These are phyloP conservation scores for Callinectes sapidus DNA, from an alignment of 2,888 invertebrate species.

Conservation along the genomic window DNA sequence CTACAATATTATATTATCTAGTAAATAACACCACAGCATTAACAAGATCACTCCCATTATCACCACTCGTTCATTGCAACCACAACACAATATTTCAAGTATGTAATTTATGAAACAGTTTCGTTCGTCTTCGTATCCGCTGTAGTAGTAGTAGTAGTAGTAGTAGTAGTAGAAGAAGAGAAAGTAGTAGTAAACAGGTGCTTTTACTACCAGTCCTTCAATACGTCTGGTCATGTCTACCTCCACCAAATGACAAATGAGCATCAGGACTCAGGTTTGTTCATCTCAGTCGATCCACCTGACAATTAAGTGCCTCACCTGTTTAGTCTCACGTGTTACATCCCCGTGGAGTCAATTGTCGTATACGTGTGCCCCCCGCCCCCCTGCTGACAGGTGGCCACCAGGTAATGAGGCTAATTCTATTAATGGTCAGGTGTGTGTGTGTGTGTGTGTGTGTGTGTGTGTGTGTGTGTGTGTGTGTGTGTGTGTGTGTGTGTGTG, in stretches of 20 bases:
- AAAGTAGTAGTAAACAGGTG: not conserved
- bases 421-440: not conserved
- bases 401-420: not conserved
- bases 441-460: constrained; percentile 16
- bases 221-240: not conserved
- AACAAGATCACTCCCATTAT: not conserved
- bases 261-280: not conserved
- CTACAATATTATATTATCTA: not conserved
- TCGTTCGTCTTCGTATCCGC: not conserved
- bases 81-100: not conserved
- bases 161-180: not conserved
- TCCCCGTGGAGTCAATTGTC: not conserved
- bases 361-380: not conserved
- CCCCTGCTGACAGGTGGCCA: not conserved
- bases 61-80: not conserved
- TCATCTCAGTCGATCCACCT: not conserved
- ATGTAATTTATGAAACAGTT: not conserved
- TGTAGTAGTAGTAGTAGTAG: not conserved
- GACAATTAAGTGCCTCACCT: not conserved
- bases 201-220: no score
- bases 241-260: not conserved
- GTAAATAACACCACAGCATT: not conserved
- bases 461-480: not conserved
- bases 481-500: constrained; percentile 20
- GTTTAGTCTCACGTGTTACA: not conserved